Base-by-base conservation (phyloP, 2,113 vertebrate genomes). In the Varanus komodoensis region DNA sequence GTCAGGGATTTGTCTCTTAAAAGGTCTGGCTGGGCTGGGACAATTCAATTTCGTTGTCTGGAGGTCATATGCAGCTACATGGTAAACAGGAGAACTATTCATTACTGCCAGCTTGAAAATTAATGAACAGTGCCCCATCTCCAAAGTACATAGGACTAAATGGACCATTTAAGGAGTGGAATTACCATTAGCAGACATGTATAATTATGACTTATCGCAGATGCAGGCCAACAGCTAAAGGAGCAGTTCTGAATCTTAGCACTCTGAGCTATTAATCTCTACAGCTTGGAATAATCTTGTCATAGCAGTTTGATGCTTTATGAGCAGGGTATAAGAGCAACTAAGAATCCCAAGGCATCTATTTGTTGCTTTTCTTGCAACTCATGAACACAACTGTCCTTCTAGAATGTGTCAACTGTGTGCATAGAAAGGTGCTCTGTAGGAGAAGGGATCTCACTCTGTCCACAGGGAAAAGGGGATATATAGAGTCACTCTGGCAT, bases 111-210 rank as follows among this genome's bases (percentile, higher is more conserved):
- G 38, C 61, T 21, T 74, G 54, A 38, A 8, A 91, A 12, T 32
- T 69, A 44, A 25, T 27, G 80, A 1, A 0, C 25, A 34, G 8
- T 50, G 14, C 23, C 90, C 27, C 0, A 0, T 90, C 87, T 89
- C 3, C 50, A 86, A 1, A 64, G 80, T 68, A 23, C 17, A 34
- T 83, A 15, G 44, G n/a, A 83, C 71, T 74, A 29, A 87, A 89
- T 87, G 67, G 29, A 54, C 50, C 5, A 15, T 87, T 91, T 89
- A 90, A 89, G 44, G 34, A 86, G 9, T 89, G 44, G 91, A 90
- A 85, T 93, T 86, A 25, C 19, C 3, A 54, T 74, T 87, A 87
- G 25, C 0, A 86, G 88, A 64, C 27, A 83, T 15, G 89, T 0
- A 68, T n/a, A 34, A 81, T 9, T 88, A 89, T 90, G 73, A 89